A percentile compares a stretch with the other conserved stretches of the same genome.
Evolutionary conservation across 2,888 invertebrate species (phyloP).

Genomic region (Aspidiotus rigidus): DNA sequence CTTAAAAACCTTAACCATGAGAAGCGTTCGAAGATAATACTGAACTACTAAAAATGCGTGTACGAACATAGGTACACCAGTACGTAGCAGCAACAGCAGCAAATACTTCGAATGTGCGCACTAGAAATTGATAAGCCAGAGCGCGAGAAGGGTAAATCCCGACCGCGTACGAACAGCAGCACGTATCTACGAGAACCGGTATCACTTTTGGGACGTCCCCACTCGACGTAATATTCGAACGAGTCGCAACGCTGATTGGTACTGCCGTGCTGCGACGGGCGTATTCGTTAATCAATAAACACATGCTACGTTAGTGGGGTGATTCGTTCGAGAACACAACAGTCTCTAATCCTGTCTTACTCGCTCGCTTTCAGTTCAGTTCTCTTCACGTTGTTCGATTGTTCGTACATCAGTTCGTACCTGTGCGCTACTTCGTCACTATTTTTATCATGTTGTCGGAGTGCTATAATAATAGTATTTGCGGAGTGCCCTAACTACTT

Average conservation of each 20-base stretch:
- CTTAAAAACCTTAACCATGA: not conserved
- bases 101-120: too few relatives aligned
- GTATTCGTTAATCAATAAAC: constrained; percentile 27
- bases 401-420: too few relatives aligned
- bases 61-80: too few relatives aligned
- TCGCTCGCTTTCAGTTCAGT: too few relatives aligned
- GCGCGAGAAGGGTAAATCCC: constrained; percentile 4
- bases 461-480: too few relatives aligned
- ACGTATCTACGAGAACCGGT: constrained; percentile 18
- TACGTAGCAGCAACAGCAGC: too few relatives aligned
- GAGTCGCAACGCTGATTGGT: not conserved
- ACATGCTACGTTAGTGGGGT: constrained; percentile 21
- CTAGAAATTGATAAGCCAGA: not conserved
- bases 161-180: not conserved
- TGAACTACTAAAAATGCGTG: not conserved
- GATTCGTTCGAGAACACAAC: constrained; percentile 1
- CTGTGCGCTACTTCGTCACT: too few relatives aligned
- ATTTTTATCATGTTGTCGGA: too few relatives aligned
- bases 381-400: too few relatives aligned
- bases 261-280: not conserved
- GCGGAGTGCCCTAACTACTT: too few relatives aligned
- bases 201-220: constrained; percentile 7
- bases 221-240: not conserved
- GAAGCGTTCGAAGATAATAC: not conserved
- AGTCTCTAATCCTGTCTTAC: not conserved